Evolutionary conservation across 2,113 vertebrate genomes (phyloP).

Genomic region (Halcyon malimbica): DNA sequence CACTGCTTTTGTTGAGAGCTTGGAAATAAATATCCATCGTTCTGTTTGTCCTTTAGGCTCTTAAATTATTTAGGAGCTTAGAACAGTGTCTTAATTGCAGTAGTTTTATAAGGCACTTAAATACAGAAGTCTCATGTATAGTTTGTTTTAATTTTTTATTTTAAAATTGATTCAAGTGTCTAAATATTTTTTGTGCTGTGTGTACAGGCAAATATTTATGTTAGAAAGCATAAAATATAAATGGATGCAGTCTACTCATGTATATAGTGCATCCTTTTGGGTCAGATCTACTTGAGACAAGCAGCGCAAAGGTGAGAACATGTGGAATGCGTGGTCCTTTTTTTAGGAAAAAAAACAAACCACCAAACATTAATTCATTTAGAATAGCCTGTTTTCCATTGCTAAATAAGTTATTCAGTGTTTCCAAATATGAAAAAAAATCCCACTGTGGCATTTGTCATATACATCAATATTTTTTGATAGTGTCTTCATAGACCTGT

Average conservation of each 20-base stretch:
- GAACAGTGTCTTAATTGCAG: not conserved
- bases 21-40: not conserved
- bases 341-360: not conserved
- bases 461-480: not conserved
- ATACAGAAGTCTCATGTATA: conserved; percentile 1
- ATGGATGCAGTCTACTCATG: not conserved
- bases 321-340: not conserved
- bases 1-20: not conserved
- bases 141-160: conserved; percentile 56
- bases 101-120: conserved; percentile 8
- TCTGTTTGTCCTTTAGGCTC: not conserved
- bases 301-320: not conserved
- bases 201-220: conserved; percentile 26
- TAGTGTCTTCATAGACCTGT: not conserved
- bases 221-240: conserved; percentile 35
- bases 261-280: not conserved
- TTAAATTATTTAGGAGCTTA: conserved; percentile 10
- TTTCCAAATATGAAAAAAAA: not conserved
- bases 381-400: not conserved
- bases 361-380: not conserved
- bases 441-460: not conserved
- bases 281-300: not conserved
- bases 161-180: conserved; percentile 34
- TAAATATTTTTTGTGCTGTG: conserved; percentile 23
- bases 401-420: conserved; percentile 36